These are phyloP conservation scores for Operophtera brumata DNA, from an alignment of 2,888 invertebrate genomes.

Conservation along the genomic window DNA sequence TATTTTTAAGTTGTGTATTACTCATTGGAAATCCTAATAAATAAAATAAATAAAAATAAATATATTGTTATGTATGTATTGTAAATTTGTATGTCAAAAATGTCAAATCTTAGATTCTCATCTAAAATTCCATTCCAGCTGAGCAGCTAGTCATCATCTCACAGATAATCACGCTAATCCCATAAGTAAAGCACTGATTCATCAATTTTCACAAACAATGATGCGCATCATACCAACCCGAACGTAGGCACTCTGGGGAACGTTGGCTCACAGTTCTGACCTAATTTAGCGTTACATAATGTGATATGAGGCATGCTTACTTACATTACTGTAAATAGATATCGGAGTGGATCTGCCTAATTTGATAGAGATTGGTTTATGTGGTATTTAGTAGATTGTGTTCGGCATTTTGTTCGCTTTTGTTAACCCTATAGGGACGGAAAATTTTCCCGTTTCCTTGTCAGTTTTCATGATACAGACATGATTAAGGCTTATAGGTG, in stretches of 20 bases:
- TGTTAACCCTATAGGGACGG: not conserved
- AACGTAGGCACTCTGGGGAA: constrained; percentile 3
- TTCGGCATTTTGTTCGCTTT: not conserved
- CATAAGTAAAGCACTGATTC: constrained; percentile 8
- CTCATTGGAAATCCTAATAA: too few species aligned
- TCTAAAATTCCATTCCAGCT: too few species aligned
- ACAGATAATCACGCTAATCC: constrained; percentile 8
- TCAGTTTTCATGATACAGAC: too few species aligned
- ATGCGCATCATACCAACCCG: not conserved
- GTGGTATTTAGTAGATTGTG: not conserved
- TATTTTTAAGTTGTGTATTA: too few species aligned
- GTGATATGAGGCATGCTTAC: constrained; percentile 10
- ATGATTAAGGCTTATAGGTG: too few species aligned
- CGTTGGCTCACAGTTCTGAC: constrained; percentile 4
- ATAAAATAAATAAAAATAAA: too few species aligned
- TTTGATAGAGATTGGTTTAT: not conserved
- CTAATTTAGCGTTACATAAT: constrained; percentile 13
- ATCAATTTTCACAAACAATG: constrained; percentile 12
- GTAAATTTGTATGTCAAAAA: too few species aligned
- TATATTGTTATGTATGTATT: too few species aligned
- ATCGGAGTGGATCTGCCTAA: constrained; percentile 4
- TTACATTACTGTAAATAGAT: constrained; percentile 6
- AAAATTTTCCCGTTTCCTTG: not conserved
- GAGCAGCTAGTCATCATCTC: too few species aligned
- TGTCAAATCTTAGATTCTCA: too few species aligned